A percentile compares a stretch with the other conserved stretches of the same genome.
Conservation (phyloP, 2,113 vertebrate species). For the Sciurus niger region DNA sequence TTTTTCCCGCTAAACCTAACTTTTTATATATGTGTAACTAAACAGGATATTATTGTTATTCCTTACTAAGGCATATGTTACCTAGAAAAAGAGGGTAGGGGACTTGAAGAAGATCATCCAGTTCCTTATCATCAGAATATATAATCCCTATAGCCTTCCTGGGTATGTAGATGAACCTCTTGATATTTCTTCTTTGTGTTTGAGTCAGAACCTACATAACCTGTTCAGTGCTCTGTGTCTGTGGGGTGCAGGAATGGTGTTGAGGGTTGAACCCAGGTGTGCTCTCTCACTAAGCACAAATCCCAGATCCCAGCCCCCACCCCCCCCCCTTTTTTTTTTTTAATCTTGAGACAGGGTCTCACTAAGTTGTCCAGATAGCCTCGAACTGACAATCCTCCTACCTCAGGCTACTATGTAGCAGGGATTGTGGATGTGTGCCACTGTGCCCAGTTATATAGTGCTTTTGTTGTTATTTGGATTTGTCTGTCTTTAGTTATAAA, state of each 20-base stretch:
- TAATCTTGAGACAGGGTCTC: too few species aligned
- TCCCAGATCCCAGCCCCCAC: too few species aligned
- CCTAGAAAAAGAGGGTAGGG: neutral
- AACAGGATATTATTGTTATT: neutral
- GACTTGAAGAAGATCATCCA: neutral
- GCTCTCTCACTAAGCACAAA: too few species aligned
- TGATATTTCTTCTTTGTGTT: neutral
- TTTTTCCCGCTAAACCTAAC: neutral
- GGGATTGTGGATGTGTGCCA: too few species aligned
- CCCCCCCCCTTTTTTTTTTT: too few species aligned
- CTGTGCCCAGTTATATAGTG: too few species aligned
- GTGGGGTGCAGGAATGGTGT: too few species aligned
- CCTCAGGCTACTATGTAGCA: too few species aligned
- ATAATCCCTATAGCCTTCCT: neutral
- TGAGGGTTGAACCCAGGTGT: too few species aligned
- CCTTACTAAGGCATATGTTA: neutral
- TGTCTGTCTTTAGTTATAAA: neutral
- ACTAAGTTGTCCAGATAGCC: too few species aligned
- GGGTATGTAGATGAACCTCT: neutral
- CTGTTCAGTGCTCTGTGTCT: neutral
- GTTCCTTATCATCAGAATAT: neutral
- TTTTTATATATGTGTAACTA: conserved; percentile 12
- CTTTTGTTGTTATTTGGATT: neutral
- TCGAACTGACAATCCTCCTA: too few species aligned
- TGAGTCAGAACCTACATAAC: neutral